Percentiles rank a stretch among this genome's conserved stretches.
These are phyloP conservation scores for Amphibalanus amphitrite DNA, from an alignment of 1,140 invertebrate species.

Conservation along the genomic window DNA sequence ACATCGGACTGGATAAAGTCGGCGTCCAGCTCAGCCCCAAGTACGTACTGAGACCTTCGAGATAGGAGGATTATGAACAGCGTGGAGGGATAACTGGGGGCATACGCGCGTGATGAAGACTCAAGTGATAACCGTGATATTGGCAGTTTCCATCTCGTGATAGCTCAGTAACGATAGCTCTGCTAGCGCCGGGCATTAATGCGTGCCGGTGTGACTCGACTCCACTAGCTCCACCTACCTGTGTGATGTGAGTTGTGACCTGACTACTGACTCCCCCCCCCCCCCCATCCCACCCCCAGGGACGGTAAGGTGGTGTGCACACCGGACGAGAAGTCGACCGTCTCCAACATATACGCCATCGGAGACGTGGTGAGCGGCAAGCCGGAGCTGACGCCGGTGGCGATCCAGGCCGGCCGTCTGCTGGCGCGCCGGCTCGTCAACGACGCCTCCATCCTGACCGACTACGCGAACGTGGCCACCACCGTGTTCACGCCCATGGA, in stretches of 20 bases:
- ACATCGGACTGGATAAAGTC: no score
- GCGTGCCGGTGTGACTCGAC: not conserved
- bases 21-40: no score
- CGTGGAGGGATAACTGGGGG: no score
- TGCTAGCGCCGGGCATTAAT: not conserved
- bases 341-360: constrained; percentile 75
- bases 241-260: constrained; percentile 34
- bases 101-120: no score
- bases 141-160: not conserved
- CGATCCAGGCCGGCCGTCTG: constrained; percentile 79
- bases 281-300: no score
- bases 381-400: constrained; percentile 95
- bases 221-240: not conserved
- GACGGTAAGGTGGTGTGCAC: no score
- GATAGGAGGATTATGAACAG: no score
- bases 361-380: constrained; percentile 72
- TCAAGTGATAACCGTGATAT: not conserved
- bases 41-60: no score
- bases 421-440: constrained; percentile 53
- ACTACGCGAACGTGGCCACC: constrained; percentile 85
- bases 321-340: no score
- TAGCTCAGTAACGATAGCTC: not conserved
- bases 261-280: constrained; percentile 41
- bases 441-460: constrained; percentile 43
- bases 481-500: constrained; percentile 94